Conservation (phyloP, 2,797 vertebrate genomes). For the Glossophaga mutica region DNA sequence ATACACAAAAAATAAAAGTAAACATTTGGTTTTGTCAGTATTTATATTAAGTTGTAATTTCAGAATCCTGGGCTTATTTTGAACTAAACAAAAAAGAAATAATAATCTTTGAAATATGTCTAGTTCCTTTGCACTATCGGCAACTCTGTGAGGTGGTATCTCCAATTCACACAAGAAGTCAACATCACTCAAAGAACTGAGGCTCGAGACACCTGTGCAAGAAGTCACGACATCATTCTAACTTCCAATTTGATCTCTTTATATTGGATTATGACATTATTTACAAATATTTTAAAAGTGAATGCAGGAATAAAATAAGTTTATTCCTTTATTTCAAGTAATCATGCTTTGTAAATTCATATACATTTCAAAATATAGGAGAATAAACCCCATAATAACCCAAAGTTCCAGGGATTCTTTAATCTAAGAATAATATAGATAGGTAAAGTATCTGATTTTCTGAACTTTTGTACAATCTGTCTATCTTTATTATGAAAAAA, state of each 20-base stretch:
- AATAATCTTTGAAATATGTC: background rate
- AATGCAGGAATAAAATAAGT: background rate
- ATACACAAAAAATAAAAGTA: conserved; percentile 41
- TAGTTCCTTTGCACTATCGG: background rate
- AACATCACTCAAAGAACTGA: background rate
- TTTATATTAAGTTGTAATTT: background rate
- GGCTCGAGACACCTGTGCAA: background rate
- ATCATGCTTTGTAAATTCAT: background rate
- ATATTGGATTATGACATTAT: background rate
- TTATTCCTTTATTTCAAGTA: background rate
- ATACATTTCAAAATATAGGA: background rate
- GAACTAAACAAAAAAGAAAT: background rate
- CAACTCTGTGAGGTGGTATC: background rate
- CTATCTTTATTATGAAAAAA: background rate
- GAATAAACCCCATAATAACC: background rate
- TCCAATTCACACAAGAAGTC: background rate
- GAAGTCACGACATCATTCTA: background rate
- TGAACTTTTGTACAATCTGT: background rate
- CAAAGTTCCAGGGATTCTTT: background rate
- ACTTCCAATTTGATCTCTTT: background rate
- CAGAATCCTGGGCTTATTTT: background rate
- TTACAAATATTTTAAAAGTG: background rate
- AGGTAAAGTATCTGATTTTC: background rate
- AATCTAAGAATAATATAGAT: background rate
- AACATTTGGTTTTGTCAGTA: background rate